Evolutionary conservation across 2,888 invertebrate genomes (phyloP).

Genomic region (Tetranychus piercei): DNA sequence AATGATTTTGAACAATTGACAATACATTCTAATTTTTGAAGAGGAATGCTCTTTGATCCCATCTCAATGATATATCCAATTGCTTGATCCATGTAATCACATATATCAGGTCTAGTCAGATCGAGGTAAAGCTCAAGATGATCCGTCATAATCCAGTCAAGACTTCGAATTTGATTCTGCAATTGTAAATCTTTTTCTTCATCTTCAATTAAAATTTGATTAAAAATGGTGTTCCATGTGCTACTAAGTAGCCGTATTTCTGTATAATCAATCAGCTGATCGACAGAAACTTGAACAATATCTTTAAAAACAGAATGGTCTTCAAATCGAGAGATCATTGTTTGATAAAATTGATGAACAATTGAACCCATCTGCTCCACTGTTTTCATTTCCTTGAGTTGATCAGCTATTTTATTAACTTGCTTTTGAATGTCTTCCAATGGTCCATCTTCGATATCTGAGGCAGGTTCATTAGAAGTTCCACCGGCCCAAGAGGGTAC

Average conservation of each 20-base stretch:
- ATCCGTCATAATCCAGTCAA: conserved; percentile 87
- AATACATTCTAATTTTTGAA: conserved; percentile 77
- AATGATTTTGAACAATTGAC: conserved; percentile 79
- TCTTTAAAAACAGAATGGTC: conserved; percentile 44
- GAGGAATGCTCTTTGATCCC: conserved; percentile 77
- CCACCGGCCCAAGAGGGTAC: background rate
- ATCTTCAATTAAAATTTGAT: conserved; percentile 67
- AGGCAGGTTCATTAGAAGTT: background rate
- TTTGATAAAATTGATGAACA: conserved; percentile 74
- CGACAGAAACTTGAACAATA: conserved; percentile 51
- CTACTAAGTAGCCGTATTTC: conserved; percentile 83
- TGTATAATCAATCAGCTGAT: conserved; percentile 68
- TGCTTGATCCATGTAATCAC: conserved; percentile 78
- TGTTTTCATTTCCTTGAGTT: conserved; percentile 37
- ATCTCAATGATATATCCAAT: conserved; percentile 84
- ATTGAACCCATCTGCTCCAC: conserved; percentile 73
- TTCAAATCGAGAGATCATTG: conserved; percentile 43
- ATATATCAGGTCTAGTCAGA: conserved; percentile 57
- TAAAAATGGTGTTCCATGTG: conserved; percentile 69
- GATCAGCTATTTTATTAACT: conserved; percentile 39
- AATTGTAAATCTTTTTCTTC: conserved; percentile 82
- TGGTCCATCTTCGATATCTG: conserved; percentile 28
- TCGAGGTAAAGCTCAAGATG: conserved; percentile 83
- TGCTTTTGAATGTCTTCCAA: conserved; percentile 43
- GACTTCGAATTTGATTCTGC: conserved; percentile 76